Conservation (phyloP, 2,113 vertebrate genomes). For the Chrysemys picta region DNA sequence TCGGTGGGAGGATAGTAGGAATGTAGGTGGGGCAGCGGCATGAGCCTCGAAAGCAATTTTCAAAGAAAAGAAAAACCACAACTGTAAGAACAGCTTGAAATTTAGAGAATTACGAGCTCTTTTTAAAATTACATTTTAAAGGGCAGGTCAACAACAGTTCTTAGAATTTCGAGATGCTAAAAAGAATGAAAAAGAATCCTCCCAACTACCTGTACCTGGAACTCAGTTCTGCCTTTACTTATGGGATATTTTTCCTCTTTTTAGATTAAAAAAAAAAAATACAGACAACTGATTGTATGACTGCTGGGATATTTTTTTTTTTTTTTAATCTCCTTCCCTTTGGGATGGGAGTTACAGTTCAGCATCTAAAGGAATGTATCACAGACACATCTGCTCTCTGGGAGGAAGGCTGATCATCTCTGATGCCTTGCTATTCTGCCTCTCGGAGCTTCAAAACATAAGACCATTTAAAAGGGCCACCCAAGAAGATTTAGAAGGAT, state of each 20-base stretch:
- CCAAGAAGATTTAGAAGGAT: constrained; percentile 46
- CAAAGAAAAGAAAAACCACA: constrained; percentile 44
- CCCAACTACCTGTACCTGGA: constrained; percentile 47
- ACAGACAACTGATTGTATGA: constrained; percentile 80
- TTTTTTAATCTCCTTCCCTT: constrained; percentile 31
- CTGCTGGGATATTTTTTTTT: constrained; percentile 62
- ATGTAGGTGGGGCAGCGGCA: constrained; percentile 51
- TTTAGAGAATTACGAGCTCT: constrained; percentile 10
- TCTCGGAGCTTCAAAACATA: constrained; percentile 42
- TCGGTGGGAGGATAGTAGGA: constrained; percentile 44
- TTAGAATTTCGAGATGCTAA: constrained; percentile 56
- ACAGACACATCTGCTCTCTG: constrained; percentile 37
- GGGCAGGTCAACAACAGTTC: constrained; percentile 33
- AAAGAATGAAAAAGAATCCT: constrained; percentile 44
- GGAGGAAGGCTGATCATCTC: constrained; percentile 52
- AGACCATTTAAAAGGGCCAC: constrained; percentile 36
- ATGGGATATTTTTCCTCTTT: not conserved
- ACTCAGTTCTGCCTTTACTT: constrained; percentile 55
- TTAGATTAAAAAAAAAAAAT: constrained; percentile 34
- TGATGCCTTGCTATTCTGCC: constrained; percentile 61
- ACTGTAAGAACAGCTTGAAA: constrained; percentile 27
- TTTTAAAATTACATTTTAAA: constrained; percentile 43
- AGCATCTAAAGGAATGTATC: constrained; percentile 61
- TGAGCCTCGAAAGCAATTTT: constrained; percentile 31
- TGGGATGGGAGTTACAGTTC: constrained; percentile 46